These are phyloP conservation scores for Orcinus orca DNA, from an alignment of 2,113 vertebrate genomes.

Conservation along the genomic window DNA sequence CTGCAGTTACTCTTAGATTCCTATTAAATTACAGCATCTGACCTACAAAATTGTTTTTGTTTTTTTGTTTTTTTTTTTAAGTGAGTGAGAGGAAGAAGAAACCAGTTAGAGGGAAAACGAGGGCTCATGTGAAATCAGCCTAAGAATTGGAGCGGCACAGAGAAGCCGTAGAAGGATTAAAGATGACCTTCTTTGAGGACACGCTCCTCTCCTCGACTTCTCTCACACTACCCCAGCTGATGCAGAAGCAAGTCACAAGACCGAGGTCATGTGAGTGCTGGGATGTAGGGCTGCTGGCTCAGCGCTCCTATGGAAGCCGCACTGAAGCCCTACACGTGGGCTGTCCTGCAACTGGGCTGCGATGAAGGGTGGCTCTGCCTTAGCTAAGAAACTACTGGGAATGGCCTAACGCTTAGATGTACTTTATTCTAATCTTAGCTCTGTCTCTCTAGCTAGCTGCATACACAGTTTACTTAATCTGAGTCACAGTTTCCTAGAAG, in stretches of 20 bases:
- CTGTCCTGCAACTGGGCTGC: neutral
- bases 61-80: slow-evolving; percentile 11
- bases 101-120: slow-evolving; percentile 5
- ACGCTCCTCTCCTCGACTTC: neutral
- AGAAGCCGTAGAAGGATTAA: slow-evolving; percentile 46
- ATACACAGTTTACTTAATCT: neutral
- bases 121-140: neutral
- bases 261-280: neutral
- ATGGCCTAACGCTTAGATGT: neutral
- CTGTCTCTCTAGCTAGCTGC: neutral
- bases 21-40: slow-evolving; percentile 48
- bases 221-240: neutral
- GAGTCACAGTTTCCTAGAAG: neutral
- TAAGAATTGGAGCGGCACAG: slow-evolving; percentile 25
- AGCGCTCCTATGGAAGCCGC: neutral
- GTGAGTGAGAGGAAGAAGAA: slow-evolving; percentile 23
- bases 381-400: neutral
- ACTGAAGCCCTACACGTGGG: neutral
- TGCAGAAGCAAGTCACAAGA: neutral
- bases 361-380: neutral
- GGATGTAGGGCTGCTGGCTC: neutral
- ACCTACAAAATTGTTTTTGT: slow-evolving; percentile 44
- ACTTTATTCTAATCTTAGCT: neutral
- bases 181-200: slow-evolving; percentile 57
- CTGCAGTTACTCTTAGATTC: slow-evolving; percentile 51